Evolutionary conservation across 1,140 invertebrate species (phyloP), one percentile per base, ranked within the genome.

Genomic region (Tenebrio molitor): DNA sequence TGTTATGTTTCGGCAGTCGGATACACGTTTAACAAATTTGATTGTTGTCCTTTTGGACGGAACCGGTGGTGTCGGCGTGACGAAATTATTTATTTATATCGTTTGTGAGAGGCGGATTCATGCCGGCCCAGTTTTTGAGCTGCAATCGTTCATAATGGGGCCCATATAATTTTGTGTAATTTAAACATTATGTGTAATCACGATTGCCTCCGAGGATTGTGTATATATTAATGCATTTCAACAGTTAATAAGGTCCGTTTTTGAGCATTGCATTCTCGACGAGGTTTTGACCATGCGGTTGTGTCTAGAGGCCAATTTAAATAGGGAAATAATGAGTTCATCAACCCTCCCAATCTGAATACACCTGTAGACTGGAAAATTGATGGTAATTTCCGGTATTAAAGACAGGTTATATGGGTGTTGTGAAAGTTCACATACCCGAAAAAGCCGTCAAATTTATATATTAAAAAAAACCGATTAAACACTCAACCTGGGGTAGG

Each of bases 321-420:
- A 58, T 58, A 29, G 23, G 12, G 50, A 29, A 58, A 58, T 58
- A 58, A 58, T 58, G 50, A 58, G 50, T 58, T 58, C 50, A 58
- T 58, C 23, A 58, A 58, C 50, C 50, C 50, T 58, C 19, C 44
- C 21, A 58, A 25, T 58, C 23, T 15, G 50, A 33, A 58, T 29
- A 58, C 50, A 58, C 50, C 50, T 58, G 50, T 58, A 58, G 50
- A 58, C 50, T 25, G 50, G 50, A 58, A 58, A 58, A 58, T 58
- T 58, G 50, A 58, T 15, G 50, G 50, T 58, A 29, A 58, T 58
- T 58, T 58, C 50, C 50, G 50, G 50, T 58, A 12, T 23, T 14
- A 15, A 58, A 58, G 46, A 29, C 21, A 17, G 44, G 19, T 21
- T 10, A 50, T 50, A 50, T 50, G 23, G 44, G 5, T 50, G 44